These are phyloP conservation scores for Microtus obscurus DNA, from an alignment of 2,797 vertebrate genomes.

Conservation along the genomic window DNA sequence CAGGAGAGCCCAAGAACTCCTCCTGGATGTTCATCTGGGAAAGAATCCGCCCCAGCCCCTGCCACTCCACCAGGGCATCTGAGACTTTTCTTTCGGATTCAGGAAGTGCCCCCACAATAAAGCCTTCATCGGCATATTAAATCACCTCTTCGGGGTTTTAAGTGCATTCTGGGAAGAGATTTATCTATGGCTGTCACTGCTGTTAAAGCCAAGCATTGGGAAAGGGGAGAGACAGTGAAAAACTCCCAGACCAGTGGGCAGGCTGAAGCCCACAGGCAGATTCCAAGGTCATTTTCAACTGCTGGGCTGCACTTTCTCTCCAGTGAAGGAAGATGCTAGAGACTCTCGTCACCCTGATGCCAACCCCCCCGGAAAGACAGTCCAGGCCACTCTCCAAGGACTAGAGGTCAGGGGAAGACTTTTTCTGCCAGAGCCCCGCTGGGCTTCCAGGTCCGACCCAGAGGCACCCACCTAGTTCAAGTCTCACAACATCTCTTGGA, in stretches of 20 bases:
- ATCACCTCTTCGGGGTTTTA: constrained; percentile 49
- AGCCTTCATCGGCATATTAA: constrained; percentile 50
- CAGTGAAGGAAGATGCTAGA: background rate
- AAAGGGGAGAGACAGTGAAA: fast-evolving
- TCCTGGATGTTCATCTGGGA: background rate
- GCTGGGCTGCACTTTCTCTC: background rate
- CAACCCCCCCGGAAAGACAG: background rate
- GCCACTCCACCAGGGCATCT: background rate
- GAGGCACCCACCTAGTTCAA: background rate
- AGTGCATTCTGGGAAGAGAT: constrained; percentile 17
- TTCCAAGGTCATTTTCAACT: background rate
- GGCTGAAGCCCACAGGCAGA: background rate
- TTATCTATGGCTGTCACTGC: background rate
- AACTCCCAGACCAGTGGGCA: fast-evolving
- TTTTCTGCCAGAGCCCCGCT: background rate
- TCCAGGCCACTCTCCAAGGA: background rate
- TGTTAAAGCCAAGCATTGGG: background rate
- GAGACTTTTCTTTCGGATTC: constrained; percentile 58
- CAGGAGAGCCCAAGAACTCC: background rate
- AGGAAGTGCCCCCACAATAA: constrained; percentile 68
- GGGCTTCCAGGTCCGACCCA: background rate
- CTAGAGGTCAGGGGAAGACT: background rate
- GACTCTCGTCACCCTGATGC: background rate
- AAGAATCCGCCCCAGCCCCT: background rate
- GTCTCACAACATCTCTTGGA: fast-evolving